phyloP scores from a whole-genome alignment of 2,797 vertebrate genomes.

The Psittacula derbiana region DNA sequence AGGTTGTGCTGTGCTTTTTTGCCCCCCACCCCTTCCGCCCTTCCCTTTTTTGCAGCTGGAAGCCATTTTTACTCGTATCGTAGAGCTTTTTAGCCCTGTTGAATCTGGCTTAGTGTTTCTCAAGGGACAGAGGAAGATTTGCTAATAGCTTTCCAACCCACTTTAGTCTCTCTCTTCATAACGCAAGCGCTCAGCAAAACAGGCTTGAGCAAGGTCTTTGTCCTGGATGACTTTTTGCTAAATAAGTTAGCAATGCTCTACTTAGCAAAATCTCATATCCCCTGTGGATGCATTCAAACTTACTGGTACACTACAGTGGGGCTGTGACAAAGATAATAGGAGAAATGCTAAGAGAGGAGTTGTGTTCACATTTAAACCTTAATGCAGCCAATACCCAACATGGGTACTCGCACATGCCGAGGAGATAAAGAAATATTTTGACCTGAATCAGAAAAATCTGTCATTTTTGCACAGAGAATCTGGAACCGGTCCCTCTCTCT shows the following conservation, averaged over 20 bases:
- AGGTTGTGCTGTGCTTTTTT: background rate
- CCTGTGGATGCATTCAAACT: background rate
- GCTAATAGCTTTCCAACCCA: conserved; percentile 20
- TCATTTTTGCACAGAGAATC: background rate
- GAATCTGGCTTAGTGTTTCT: conserved; percentile 35
- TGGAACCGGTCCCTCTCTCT: background rate
- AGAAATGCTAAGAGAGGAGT: background rate
- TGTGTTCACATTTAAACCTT: background rate
- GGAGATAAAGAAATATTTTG: background rate
- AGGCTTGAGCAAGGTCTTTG: conserved; percentile 3
- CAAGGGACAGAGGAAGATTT: conserved; percentile 18
- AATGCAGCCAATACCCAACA: background rate
- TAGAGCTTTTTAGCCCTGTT: conserved; percentile 9
- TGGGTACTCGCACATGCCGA: background rate
- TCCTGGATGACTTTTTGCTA: conserved; percentile 55
- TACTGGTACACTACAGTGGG: background rate
- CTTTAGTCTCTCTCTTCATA: background rate
- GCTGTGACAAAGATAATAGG: background rate
- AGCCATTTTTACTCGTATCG: conserved; percentile 16
- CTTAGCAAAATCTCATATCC: conserved; percentile 25
- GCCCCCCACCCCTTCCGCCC: background rate
- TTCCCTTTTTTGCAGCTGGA: background rate
- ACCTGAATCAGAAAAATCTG: background rate
- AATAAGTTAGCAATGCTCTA: conserved; percentile 50
- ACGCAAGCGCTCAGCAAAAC: conserved; percentile 5